Base-by-base conservation (phyloP, 1,140 invertebrate species). In the Drosophila littoralis region DNA sequence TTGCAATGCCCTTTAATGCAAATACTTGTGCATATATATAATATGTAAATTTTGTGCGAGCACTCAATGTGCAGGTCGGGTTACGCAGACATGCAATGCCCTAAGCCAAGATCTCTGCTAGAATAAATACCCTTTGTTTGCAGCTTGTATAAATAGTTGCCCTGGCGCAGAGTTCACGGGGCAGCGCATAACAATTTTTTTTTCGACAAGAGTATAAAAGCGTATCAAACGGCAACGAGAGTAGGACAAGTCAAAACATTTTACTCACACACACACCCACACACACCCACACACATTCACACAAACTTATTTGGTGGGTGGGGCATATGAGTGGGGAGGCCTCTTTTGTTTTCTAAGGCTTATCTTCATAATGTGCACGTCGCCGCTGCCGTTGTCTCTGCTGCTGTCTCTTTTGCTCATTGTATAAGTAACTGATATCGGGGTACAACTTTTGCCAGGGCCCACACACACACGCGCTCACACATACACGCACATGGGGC, bases 321-420 rank as follows among this genome's bases (percentile, higher is more conserved):
- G 12, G 35, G 35, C 17, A 40, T 8, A 22, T 15, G 33, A n/a
- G 54, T n/a, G 46, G 45, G 45, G 51, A 43, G 68, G 81, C 68
- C 83, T 28, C 22, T 76, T 86, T 88, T 86, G 82, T 88, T 86
- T 86, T 86, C 83, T 61, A 77, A 79, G 79, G 82, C 76, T 88
- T 86, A 86, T 86, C 82, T 86, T 86, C 83, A 82, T 86, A 88
- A 86, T 86, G 83, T 83, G 82, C 73, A 82, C 78, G 84, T 89
- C 79, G 76, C 79, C 83, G 76, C 67, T 52, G 75, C 69, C 65
- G 74, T 69, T 40, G 58, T 50, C 60, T 28, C 45, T 69, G 52
- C 13, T 22, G 59, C 50, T 46, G 32, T 73, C 68, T 52, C 61
- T 58, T 54, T 71, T 57, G 74, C 75, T 65, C 71, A 73, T 76